Conservation (phyloP, 1,140 invertebrate species). For the Atta colombica region DNA sequence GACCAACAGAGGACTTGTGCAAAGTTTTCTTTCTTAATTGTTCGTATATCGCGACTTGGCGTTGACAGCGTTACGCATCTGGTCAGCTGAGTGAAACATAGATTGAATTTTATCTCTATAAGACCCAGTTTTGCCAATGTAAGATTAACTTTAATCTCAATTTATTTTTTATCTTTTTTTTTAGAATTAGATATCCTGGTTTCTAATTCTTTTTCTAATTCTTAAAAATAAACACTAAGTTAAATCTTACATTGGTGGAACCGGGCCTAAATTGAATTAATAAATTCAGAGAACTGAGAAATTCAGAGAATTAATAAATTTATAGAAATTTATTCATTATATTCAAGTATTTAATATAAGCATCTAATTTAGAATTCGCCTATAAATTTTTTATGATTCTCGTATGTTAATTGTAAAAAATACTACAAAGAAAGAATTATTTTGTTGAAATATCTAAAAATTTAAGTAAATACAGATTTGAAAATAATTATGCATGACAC, state of each 20-base stretch:
- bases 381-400: background rate
- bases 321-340: background rate
- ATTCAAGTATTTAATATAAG: background rate
- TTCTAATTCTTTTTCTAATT: too few relatives aligned
- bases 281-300: too few relatives aligned
- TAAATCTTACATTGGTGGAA: too few relatives aligned
- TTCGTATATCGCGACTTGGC: background rate
- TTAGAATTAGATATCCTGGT: too few relatives aligned
- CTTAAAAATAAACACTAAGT: too few relatives aligned
- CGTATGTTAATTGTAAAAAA: background rate
- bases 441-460: too few relatives aligned
- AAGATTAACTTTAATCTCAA: too few relatives aligned
- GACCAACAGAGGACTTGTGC: conserved; percentile 48
- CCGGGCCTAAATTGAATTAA: too few relatives aligned
- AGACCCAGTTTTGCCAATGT: too few relatives aligned
- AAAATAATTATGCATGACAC: too few relatives aligned
- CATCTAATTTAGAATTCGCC: background rate
- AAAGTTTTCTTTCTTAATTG: conserved; percentile 67
- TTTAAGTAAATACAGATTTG: too few relatives aligned
- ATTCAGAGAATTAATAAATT: background rate
- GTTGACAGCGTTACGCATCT: background rate
- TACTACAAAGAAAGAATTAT: background rate
- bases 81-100: background rate
- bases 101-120: background rate
- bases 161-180: too few relatives aligned